Evolutionary conservation across 1,140 invertebrate species (phyloP), one percentile per base, ranked within the genome.

Genomic region (Meloidogyne floridensis): DNA sequence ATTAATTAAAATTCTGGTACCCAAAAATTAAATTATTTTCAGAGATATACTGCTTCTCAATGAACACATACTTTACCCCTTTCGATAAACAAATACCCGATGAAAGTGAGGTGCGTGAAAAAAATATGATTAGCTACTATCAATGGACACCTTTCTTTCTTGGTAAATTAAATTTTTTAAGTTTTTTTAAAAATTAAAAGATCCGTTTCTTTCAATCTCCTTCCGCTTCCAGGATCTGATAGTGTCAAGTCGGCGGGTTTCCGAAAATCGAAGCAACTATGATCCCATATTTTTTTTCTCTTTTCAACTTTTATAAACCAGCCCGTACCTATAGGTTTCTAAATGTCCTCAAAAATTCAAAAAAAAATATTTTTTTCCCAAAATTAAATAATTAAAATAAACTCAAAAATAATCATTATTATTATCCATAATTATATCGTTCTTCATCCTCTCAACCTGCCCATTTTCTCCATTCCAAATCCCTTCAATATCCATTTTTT

Each of bases 61-160:
- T 82, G 76, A 89, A 81, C 74, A 89, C 88, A 13, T 89, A 90
- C 77, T 90, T 82, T 32, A 83, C 84, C 3, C 77, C 87, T 9
- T 89, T 88, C 54, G 75, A 82, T 18, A 80, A 85, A 51, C 78
- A 80, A 47, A 84, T 84, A n/a, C 88, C 88, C 11, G 81, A 78
- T n/a, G 82, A 83, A 9, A 78, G 73, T n/a, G 81, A 89, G 32
- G 69, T 72, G 42, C 81, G 88, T 3, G 78, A 89, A 72, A 59
- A 86, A 10, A 75, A 81, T 70, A 81, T 85, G 83, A 81, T 91
- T 13, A 84, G 84, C 72, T 92, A 92, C 84, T 92, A 92, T 84
- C 92, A 92, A 84, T 92, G 92, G 92, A 91, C 91, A 11, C 92
- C 92, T 10, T 91, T 92, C 73, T 91, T 92, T 84, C 82, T 89